Evolutionary conservation across 1,140 invertebrate genomes (phyloP).

Genomic region (Brachionus rubens): DNA sequence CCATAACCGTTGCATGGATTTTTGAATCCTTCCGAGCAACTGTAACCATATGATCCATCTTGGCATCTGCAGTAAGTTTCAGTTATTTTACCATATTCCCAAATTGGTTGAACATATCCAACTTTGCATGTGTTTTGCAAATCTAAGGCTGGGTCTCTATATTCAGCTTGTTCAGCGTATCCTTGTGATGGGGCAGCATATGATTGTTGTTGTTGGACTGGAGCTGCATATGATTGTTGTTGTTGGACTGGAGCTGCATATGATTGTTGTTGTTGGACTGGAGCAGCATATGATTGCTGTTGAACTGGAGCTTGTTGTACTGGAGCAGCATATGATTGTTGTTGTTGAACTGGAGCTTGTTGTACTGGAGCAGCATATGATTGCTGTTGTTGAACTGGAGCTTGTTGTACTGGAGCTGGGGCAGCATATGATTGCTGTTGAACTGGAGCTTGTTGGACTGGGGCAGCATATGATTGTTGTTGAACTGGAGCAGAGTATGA

Average conservation of each 20-base stretch:
- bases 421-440: background rate
- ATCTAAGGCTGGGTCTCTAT: constrained; percentile 6
- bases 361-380: background rate
- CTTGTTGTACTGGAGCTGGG: background rate
- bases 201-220: background rate
- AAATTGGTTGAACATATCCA: constrained; percentile 42
- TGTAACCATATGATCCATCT: constrained; percentile 14
- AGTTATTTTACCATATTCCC: constrained; percentile 28
- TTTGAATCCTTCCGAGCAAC: constrained; percentile 4
- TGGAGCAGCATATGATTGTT: constrained; percentile 10
- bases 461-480: background rate
- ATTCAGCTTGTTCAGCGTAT: background rate
- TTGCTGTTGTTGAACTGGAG: background rate
- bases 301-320: background rate
- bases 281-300: background rate
- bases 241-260: background rate
- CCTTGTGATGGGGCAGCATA: background rate
- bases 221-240: background rate
- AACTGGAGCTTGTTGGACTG: too few species aligned
- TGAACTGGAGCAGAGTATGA: background rate
- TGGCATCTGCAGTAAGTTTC: constrained; percentile 42
- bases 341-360: background rate
- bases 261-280: background rate
- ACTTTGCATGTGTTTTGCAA: constrained; percentile 24
- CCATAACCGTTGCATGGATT: constrained; percentile 25